A percentile compares a stretch with the other conserved stretches of the same genome.
These are phyloP conservation scores for Dendrolimus houi DNA, from an alignment of 2,888 invertebrate species.

Conservation along the genomic window DNA sequence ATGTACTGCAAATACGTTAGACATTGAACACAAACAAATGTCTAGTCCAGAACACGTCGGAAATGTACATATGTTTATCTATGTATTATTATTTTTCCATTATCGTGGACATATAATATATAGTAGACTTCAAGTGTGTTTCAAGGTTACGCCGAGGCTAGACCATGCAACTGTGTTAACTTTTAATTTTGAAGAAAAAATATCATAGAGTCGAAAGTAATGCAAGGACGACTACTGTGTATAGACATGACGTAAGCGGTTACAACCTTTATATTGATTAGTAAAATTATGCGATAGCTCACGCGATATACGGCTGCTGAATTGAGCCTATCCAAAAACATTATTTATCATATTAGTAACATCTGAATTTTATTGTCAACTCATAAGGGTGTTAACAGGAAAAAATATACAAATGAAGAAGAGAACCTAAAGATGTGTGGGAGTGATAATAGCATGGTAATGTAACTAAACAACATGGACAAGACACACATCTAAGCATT, in stretches of 20 bases:
- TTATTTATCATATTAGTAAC: not conserved
- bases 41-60: not conserved
- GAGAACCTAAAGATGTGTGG: not conserved
- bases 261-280: conserved; percentile 63
- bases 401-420: not conserved
- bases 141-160: not conserved
- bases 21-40: not conserved
- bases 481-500: not conserved
- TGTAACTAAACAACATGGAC: not conserved
- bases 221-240: conserved; percentile 44
- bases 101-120: not conserved
- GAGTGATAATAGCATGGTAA: not conserved
- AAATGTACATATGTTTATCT: not conserved
- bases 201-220: conserved; percentile 6
- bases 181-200: not conserved
- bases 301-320: conserved; percentile 38
- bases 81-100: no score
- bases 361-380: not conserved
- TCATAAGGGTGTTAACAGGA: not conserved
- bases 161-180: not conserved
- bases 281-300: conserved; percentile 50
- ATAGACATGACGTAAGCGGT: conserved; percentile 57
- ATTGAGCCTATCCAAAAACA: conserved; percentile 18
- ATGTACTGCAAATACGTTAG: not conserved
- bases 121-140: not conserved